Percentiles rank a stretch among this genome's conserved stretches.
phyloP scores from a whole-genome alignment of 2,797 vertebrate genomes.

The Telmatherina bonti region DNA sequence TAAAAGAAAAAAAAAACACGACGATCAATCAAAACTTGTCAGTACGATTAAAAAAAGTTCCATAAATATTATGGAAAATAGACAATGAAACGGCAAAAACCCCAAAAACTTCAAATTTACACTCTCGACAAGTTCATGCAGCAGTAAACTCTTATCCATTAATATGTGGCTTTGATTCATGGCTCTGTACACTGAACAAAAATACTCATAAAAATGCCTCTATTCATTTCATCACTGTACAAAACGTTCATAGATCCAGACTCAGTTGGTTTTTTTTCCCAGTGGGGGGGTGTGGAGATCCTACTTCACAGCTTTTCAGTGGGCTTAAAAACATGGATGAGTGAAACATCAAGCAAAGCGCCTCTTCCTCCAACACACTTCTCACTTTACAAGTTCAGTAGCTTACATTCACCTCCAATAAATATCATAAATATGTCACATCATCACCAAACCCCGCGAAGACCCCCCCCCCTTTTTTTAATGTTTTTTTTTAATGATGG shows the following conservation, averaged over 20 bases:
- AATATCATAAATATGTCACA: conserved; percentile 87
- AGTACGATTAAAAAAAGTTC: conserved; percentile 72
- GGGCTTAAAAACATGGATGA: conserved; percentile 66
- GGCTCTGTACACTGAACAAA: conserved; percentile 82
- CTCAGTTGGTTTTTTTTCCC: conserved; percentile 44
- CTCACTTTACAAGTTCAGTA: conserved; percentile 81
- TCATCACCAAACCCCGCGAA: conserved; percentile 66
- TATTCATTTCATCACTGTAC: conserved; percentile 76
- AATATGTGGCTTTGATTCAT: conserved; percentile 80
- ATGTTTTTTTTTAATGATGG: conserved; percentile 23
- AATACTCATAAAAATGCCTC: conserved; percentile 81
- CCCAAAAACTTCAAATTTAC: conserved; percentile 70
- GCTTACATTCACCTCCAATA: conserved; percentile 90
- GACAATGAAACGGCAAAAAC: conserved; percentile 62
- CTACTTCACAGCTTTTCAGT: conserved; percentile 76
- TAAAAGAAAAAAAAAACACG: conserved; percentile 50
- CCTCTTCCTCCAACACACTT: conserved; percentile 58
- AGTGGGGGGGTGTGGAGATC: conserved; percentile 59
- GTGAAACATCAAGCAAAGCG: conserved; percentile 77
- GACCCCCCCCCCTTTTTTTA: conserved; percentile 36
- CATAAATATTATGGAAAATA: conserved; percentile 90
- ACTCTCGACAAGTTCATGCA: conserved; percentile 85
- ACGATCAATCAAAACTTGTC: conserved; percentile 72
- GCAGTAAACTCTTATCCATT: conserved; percentile 80
- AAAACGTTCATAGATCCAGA: conserved; percentile 71